A percentile compares a stretch with the other conserved stretches of the same genome.
Evolutionary conservation across 2,888 invertebrate genomes (phyloP).

Genomic region (Andrena haemorrhoa): DNA sequence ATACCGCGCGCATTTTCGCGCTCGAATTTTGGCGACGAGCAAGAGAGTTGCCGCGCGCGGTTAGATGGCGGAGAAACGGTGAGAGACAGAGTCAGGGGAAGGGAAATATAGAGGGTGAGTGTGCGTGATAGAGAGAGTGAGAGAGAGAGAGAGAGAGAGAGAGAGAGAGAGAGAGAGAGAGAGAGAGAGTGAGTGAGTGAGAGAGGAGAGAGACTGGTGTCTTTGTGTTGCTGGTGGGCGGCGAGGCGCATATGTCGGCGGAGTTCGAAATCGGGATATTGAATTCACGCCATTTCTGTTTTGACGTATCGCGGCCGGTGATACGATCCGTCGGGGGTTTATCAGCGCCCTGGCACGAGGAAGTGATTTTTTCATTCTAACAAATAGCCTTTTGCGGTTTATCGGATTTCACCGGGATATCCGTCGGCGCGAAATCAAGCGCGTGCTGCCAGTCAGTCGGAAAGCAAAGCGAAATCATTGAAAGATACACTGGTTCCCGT

Average conservation of each 20-base stretch:
- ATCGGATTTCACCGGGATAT: constrained; percentile 76
- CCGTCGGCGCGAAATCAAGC: constrained; percentile 73
- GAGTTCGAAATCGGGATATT: constrained; percentile 81
- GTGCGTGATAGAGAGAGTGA: not conserved
- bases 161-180: constrained; percentile 10
- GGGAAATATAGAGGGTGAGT: not conserved
- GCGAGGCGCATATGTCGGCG: constrained; percentile 66
- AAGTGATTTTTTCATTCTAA: constrained; percentile 83
- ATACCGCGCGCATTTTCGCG: not conserved
- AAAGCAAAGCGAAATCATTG: constrained; percentile 59
- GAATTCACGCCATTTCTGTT: constrained; percentile 84
- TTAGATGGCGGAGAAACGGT: constrained; percentile 2
- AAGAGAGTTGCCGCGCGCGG: constrained; percentile 1
- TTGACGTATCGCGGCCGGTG: constrained; percentile 80
- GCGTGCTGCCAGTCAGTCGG: constrained; percentile 61
- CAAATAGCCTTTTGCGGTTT: constrained; percentile 83
- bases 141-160: not conserved
- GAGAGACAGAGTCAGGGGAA: not conserved
- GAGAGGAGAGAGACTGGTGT: constrained; percentile 29
- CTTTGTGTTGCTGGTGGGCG: constrained; percentile 54
- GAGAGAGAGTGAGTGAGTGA: not conserved
- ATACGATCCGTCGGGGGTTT: constrained; percentile 77
- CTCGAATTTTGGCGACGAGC: constrained; percentile 17
- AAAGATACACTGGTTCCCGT: constrained; percentile 51
- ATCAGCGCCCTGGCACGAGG: constrained; percentile 75